Base-by-base conservation (phyloP, 2,888 invertebrate species). In the Sisyra nigra region DNA sequence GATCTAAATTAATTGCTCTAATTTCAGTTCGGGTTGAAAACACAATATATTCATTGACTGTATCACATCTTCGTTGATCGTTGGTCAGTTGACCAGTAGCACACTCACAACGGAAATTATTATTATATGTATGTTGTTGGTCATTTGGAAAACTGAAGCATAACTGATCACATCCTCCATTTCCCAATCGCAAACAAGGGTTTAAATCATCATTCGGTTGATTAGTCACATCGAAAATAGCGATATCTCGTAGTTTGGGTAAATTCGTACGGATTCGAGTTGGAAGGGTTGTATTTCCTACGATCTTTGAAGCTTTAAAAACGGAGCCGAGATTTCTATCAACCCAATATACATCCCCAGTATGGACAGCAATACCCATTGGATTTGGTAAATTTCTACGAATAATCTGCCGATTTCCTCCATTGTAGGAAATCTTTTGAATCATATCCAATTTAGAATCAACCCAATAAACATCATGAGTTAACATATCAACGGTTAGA, bases 381-480 rank as follows among this genome's bases (percentile, higher is more conserved):
- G 93, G 92, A 57, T 88, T 91, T 0, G 96, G 93, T 11, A 93
- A 63, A 56, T 92, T 88, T 2, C 83, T 71, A 36, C 89, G 71
- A 36, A 96, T 83, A 4, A 88, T 74, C 57, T 86, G 84, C 47
- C 86, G 69, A 54, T 80, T 82, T 2, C 80, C 82, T 1, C 89
- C 89, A 24, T 70, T 80, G 59, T 76, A 87, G 0, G 85, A 80
- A n/a, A 91, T 80, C 59, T 84, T 87, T 58, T 94, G 94, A 44
- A 98, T 93, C 53, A 81, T 87, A 57, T 98, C 97, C 19, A 92
- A 67, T 57, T 85, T 83, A 0, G 92, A 86, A 60, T 98, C 98
- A 0, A 93, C 91, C 97, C 97, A 98, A 60, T 88, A 98, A 0
- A 98, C 84, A 57, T 96, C 93, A 55, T 96, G 89, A 0, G 91